Conservation (phyloP, 2,113 vertebrate species). For the Amphiprion ocellaris region DNA sequence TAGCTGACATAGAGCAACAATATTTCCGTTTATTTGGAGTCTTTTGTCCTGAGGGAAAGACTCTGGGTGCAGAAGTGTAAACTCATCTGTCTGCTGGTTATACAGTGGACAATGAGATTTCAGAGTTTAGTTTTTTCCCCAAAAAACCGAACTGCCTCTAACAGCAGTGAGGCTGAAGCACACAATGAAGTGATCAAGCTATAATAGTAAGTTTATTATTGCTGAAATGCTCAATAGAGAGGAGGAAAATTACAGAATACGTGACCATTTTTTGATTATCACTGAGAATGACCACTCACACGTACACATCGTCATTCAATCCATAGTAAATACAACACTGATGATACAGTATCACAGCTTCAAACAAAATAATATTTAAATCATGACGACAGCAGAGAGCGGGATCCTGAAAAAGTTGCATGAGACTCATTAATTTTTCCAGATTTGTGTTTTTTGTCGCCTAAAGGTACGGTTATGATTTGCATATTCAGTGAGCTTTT, state of each 20-base stretch:
- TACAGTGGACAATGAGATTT: neutral
- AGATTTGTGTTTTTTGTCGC: conserved; percentile 27
- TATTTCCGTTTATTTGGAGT: neutral
- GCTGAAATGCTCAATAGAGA: no score
- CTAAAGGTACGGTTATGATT: conserved; percentile 46
- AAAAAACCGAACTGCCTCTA: neutral
- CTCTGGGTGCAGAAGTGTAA: no score
- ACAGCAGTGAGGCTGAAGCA: neutral
- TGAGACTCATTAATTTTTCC: conserved; percentile 7
- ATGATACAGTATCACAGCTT: neutral
- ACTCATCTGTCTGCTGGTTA: neutral
- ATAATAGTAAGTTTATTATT: neutral
- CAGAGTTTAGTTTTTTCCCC: neutral
- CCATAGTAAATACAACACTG: neutral
- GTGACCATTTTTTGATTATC: no score
- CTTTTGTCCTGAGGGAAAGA: neutral
- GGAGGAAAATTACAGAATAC: no score
- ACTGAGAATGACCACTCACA: neutral
- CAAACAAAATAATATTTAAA: neutral
- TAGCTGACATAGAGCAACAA: neutral
- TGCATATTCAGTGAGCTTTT: conserved; percentile 48
- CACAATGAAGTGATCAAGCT: neutral
- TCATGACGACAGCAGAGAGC: neutral
- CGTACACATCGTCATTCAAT: neutral
- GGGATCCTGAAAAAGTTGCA: neutral